phyloP scores from a whole-genome alignment of 2,888 invertebrate species.

The Tiliacea aurago region DNA sequence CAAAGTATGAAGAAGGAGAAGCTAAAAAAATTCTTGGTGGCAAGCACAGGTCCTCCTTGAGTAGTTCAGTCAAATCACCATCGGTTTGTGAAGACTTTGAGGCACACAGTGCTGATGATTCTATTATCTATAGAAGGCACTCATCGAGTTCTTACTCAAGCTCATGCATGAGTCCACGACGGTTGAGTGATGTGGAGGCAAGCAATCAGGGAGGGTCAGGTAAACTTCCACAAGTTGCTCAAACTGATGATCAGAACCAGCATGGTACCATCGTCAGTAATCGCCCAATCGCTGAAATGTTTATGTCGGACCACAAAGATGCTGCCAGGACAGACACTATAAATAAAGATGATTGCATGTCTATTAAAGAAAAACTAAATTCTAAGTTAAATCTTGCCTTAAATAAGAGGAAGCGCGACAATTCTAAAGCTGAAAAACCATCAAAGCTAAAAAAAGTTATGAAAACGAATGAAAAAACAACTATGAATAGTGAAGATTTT shows the following conservation, averaged over 20 bases:
- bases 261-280: constrained; percentile 40
- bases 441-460: constrained; percentile 79
- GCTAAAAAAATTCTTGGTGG: constrained; percentile 80
- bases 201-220: constrained; percentile 67
- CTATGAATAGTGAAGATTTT: constrained; percentile 63
- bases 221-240: constrained; percentile 63
- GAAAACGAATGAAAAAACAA: constrained; percentile 66
- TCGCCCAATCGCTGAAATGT: constrained; percentile 62
- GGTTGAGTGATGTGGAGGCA: constrained; percentile 89
- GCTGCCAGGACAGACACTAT: constrained; percentile 76
- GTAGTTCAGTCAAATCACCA: constrained; percentile 87
- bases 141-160: constrained; percentile 96
- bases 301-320: constrained; percentile 71
- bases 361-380: constrained; percentile 86
- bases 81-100: constrained; percentile 92
- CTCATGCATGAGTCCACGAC: constrained; percentile 92
- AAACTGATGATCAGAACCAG: constrained; percentile 58
- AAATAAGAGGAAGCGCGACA: constrained; percentile 86
- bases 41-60: constrained; percentile 82
- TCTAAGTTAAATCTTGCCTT: constrained; percentile 85
- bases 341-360: constrained; percentile 85
- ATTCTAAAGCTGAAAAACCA: constrained; percentile 79
- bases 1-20: constrained; percentile 81
- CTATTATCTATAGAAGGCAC: constrained; percentile 95
- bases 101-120: constrained; percentile 93